phyloP scores from a whole-genome alignment of 2,797 vertebrate species.

The Brotula barbata region DNA sequence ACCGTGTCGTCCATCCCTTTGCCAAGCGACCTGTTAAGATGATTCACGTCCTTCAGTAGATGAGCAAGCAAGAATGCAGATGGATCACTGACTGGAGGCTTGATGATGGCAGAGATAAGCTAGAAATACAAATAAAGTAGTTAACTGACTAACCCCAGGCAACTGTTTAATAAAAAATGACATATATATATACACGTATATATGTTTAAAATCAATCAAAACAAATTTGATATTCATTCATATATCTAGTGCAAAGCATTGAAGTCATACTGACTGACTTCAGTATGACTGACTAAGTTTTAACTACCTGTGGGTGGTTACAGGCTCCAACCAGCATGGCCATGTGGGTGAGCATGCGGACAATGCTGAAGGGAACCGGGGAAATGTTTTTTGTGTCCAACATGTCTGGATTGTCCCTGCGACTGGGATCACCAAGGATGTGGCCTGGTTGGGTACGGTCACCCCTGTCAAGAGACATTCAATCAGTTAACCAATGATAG shows the following conservation, averaged over 20 bases:
- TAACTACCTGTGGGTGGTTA: slow-evolving; percentile 72
- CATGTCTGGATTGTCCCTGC: slow-evolving; percentile 70
- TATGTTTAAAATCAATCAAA: no score
- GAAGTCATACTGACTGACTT: no score
- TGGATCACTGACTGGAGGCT: slow-evolving; percentile 71
- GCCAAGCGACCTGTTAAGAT: slow-evolving; percentile 82
- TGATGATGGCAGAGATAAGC: slow-evolving; percentile 77
- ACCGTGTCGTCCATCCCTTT: slow-evolving; percentile 85
- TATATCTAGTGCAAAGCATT: neutral
- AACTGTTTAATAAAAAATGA: no score
- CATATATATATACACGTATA: no score
- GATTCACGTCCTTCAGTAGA: slow-evolving; percentile 81
- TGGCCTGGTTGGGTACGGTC: slow-evolving; percentile 91
- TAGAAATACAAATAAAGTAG: slow-evolving; percentile 34
- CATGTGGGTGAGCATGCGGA: slow-evolving; percentile 88
- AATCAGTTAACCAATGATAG: neutral
- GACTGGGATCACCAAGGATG: slow-evolving; percentile 77
- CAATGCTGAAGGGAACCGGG: slow-evolving; percentile 77
- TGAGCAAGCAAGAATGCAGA: slow-evolving; percentile 82
- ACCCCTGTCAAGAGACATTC: slow-evolving; percentile 49
- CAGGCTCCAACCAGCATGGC: slow-evolving; percentile 85
- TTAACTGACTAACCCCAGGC: no score
- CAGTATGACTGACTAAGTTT: no score
- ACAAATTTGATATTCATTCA: neutral
- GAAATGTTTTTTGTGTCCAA: slow-evolving; percentile 83